Conservation (phyloP, 2,113 vertebrate species). For the Antennarius striatus region DNA sequence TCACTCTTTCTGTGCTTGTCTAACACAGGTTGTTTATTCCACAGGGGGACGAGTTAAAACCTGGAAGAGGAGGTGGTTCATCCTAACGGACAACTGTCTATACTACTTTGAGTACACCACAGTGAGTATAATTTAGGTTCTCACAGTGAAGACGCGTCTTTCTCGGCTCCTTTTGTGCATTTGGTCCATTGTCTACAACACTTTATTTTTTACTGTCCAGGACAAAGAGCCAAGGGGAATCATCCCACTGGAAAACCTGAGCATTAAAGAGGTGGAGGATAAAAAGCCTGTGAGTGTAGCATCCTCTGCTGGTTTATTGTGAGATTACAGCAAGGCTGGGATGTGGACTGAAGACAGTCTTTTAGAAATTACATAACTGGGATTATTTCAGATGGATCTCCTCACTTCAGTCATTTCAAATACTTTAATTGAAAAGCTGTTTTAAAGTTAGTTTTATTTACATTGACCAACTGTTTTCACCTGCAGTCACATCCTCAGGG, state of each 20-base stretch:
- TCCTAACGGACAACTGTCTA: constrained; percentile 97
- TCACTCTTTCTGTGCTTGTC: constrained; percentile 37
- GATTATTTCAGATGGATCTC: not conserved
- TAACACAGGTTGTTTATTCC: constrained; percentile 66
- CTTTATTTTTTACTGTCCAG: constrained; percentile 62
- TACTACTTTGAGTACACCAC: constrained; percentile 99
- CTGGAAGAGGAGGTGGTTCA: constrained; percentile 98
- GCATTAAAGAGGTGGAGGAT: constrained; percentile 96
- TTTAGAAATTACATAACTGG: not conserved
- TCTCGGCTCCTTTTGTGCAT: too few species aligned
- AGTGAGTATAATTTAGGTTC: constrained; percentile 78
- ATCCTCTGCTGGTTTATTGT: constrained; percentile 39
- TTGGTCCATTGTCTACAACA: not conserved
- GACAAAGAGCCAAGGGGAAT: constrained; percentile 98
- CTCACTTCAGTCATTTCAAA: too few species aligned
- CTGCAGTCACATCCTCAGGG: not conserved
- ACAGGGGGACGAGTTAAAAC: constrained; percentile 97
- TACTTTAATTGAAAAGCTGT: too few species aligned
- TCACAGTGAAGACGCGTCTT: not conserved
- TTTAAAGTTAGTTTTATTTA: not conserved
- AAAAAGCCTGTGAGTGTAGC: constrained; percentile 91
- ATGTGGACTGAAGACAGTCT: not conserved
- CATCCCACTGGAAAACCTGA: constrained; percentile 96
- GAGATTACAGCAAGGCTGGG: not conserved
- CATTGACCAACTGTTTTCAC: not conserved